These are phyloP conservation scores for Conus ventricosus DNA, from an alignment of 1,140 invertebrate species.

Conservation along the genomic window DNA sequence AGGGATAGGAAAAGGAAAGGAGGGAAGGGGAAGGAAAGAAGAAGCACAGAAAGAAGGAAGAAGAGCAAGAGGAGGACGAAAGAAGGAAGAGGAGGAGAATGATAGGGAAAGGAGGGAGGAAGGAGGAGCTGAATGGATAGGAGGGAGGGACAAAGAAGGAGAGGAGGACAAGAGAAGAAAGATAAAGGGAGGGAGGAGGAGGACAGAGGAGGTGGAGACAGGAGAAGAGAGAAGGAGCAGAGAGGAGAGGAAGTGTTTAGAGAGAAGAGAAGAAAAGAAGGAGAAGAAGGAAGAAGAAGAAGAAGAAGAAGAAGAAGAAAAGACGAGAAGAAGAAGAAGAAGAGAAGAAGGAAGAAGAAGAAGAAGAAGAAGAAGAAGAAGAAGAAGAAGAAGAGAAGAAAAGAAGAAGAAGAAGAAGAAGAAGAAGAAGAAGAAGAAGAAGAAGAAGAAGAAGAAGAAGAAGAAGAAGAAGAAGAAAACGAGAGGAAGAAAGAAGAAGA, in stretches of 20 bases:
- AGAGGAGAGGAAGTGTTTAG: background rate
- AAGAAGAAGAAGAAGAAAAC: background rate
- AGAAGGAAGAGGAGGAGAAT: too few species aligned
- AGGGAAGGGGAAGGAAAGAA: too few species aligned
- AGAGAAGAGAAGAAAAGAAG: conserved; percentile 3
- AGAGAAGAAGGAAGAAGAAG: background rate
- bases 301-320: background rate
- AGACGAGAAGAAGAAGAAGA: background rate
- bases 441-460: background rate
- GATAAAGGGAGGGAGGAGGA: background rate
- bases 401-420: background rate
- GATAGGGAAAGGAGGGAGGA: too few species aligned
- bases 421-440: background rate
- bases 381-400: too few species aligned
- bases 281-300: background rate
- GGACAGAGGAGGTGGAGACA: background rate
- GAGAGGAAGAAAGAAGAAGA: background rate
- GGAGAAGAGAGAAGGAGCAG: background rate
- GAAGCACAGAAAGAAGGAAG: too few species aligned
- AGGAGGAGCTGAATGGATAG: too few species aligned
- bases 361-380: background rate
- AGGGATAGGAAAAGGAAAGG: too few species aligned
- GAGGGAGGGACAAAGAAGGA: too few species aligned
- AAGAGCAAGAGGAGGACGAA: too few species aligned
- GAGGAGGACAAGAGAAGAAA: too few species aligned